A percentile compares a stretch with the other conserved stretches of the same genome.
These are phyloP conservation scores for Myxocyprinus asiaticus DNA, from an alignment of 2,113 vertebrate species.

Conservation along the genomic window DNA sequence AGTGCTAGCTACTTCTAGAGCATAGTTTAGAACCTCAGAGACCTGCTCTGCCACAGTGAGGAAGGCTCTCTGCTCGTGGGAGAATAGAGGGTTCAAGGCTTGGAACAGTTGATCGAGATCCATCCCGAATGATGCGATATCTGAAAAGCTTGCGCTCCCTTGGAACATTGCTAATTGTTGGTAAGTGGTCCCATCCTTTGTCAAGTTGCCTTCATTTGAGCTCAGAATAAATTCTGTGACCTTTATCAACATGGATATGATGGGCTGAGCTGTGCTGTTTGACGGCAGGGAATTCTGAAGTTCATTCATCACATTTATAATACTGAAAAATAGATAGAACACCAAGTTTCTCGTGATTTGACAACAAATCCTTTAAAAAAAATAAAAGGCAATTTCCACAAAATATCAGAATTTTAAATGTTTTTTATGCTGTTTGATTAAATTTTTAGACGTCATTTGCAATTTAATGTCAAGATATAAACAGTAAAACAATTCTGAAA, in stretches of 20 bases:
- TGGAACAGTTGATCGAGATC: conserved; percentile 63
- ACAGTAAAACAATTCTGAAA: too few relatives aligned
- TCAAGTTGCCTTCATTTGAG: conserved; percentile 57
- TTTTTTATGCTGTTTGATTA: too few relatives aligned
- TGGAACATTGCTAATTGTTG: conserved; percentile 42
- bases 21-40: conserved; percentile 60
- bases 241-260: conserved; percentile 59
- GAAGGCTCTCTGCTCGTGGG: conserved; percentile 49
- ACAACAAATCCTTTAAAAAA: too few relatives aligned
- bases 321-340: conserved; percentile 53
- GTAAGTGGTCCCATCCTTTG: conserved; percentile 18
- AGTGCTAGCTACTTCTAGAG: conserved; percentile 54
- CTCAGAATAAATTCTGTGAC: conserved; percentile 61
- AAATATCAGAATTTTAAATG: too few relatives aligned
- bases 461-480: too few relatives aligned
- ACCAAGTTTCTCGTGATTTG: not conserved
- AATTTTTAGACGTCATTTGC: too few relatives aligned
- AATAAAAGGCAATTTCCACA: too few relatives aligned
- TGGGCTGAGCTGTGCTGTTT: conserved; percentile 58
- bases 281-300: conserved; percentile 60
- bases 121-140: conserved; percentile 45
- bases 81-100: not conserved
- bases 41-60: conserved; percentile 58
- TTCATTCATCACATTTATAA: conserved; percentile 64
- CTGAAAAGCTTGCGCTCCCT: conserved; percentile 57